Percentiles rank a stretch among this genome's conserved stretches.
Conservation (phyloP, 2,888 invertebrate genomes). For the Epirrhoe alternata region DNA sequence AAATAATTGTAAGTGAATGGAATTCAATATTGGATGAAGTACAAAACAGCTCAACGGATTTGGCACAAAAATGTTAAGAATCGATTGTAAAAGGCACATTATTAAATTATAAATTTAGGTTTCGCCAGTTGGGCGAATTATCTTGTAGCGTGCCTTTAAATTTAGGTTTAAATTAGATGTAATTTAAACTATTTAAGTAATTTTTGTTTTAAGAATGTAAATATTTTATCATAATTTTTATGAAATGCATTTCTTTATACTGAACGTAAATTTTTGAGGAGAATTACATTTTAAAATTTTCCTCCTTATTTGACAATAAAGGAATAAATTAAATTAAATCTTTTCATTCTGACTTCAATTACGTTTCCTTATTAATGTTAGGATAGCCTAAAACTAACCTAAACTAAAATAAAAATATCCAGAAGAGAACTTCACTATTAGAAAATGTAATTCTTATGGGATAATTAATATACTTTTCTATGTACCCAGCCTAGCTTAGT, state of each 20-base stretch:
- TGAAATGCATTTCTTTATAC: conserved; percentile 83
- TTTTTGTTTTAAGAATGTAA: conserved; percentile 67
- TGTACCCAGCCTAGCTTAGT: too few species aligned
- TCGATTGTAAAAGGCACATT: conserved; percentile 52
- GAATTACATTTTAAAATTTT: conserved; percentile 79
- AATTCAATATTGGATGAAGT: conserved; percentile 50
- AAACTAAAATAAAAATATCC: too few species aligned
- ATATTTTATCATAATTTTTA: conserved; percentile 81
- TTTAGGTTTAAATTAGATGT: conserved; percentile 62
- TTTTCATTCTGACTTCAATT: conserved; percentile 42
- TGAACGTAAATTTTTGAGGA: conserved; percentile 74
- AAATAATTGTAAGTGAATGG: conserved; percentile 38
- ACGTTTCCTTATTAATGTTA: conserved; percentile 5
- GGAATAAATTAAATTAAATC: conserved; percentile 75
- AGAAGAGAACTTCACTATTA: too few species aligned
- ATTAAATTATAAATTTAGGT: conserved; percentile 20
- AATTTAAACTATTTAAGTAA: conserved; percentile 69
- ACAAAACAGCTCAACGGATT: conserved; percentile 53
- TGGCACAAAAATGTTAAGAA: conserved; percentile 40
- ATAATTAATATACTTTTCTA: too few species aligned
- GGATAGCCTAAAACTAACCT: too few species aligned
- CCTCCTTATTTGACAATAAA: conserved; percentile 82
- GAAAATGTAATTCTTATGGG: too few species aligned
- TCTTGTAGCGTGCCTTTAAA: conserved; percentile 68
- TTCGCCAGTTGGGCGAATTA: conserved; percentile 39